Conservation (phyloP, 2,888 invertebrate genomes). For the Caenorhabditis zanzibari region DNA sequence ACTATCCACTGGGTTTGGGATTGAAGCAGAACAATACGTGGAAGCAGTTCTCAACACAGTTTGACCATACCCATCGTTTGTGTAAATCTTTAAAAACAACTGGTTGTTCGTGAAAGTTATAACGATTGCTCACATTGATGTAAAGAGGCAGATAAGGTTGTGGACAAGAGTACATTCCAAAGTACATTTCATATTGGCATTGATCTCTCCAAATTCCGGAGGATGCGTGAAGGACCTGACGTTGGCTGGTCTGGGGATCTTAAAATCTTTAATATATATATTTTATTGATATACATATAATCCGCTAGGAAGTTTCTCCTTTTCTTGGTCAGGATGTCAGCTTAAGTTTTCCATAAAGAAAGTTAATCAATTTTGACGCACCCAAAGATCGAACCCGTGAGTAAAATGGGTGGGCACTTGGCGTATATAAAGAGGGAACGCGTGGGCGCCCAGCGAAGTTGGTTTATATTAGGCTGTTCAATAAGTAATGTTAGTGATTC, state of each 20-base stretch:
- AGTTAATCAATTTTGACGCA: no score
- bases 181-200: constrained; percentile 76
- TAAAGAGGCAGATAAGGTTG: constrained; percentile 67
- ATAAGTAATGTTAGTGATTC: no score
- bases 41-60: constrained; percentile 70
- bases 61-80: constrained; percentile 69
- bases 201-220: constrained; percentile 76
- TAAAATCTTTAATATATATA: background rate
- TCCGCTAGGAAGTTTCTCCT: no score
- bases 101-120: background rate
- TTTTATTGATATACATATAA: no score
- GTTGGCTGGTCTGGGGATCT: constrained; percentile 58
- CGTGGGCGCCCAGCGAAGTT: no score
- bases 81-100: constrained; percentile 54
- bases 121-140: constrained; percentile 51
- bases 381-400: no score
- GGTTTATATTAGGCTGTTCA: no score
- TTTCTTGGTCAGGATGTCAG: no score
- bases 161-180: constrained; percentile 74
- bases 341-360: no score
- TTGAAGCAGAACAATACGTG: constrained; percentile 69
- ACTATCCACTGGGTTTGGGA: constrained; percentile 58
- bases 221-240: constrained; percentile 75
- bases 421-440: no score
- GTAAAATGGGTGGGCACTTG: no score